These are phyloP conservation scores for Hydrocynus forskahlii DNA, from an alignment of 2,797 vertebrate genomes.

Conservation along the genomic window DNA sequence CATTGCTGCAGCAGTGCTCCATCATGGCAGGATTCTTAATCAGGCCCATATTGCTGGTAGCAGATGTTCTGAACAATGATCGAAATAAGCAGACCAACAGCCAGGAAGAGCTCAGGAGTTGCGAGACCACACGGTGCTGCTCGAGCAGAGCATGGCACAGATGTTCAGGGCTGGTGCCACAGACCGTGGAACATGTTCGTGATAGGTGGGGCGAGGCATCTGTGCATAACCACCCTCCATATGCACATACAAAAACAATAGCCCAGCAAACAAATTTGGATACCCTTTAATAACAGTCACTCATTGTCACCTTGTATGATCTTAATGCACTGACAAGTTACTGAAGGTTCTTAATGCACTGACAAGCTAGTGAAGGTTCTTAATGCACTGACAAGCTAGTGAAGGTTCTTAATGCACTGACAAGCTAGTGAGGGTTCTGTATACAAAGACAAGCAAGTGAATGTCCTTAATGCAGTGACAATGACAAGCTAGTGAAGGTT, in stretches of 20 bases:
- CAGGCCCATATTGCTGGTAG: conserved; percentile 41
- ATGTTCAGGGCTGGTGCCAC: conserved; percentile 40
- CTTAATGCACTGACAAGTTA: neutral
- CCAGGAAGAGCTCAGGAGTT: conserved; percentile 20
- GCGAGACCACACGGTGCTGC: neutral
- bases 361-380: neutral
- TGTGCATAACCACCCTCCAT: neutral
- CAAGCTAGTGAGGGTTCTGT: too few relatives aligned
- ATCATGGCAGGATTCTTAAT: conserved; percentile 51
- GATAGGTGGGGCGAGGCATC: neutral
- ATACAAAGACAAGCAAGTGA: too few relatives aligned
- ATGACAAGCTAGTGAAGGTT: neutral
- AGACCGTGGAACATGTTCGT: neutral
- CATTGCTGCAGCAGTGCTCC: conserved; percentile 33
- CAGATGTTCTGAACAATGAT: conserved; percentile 52
- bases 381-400: neutral
- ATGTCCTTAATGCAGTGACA: too few relatives aligned
- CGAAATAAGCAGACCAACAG: conserved; percentile 11
- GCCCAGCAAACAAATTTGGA: neutral
- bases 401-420: neutral
- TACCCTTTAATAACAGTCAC: too few relatives aligned
- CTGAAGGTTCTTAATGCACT: neutral
- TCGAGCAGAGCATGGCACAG: conserved; percentile 19
- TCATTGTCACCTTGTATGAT: too few relatives aligned
- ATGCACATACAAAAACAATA: neutral